phyloP scores from a whole-genome alignment of 2,888 invertebrate species.

The Melanotus villosus region DNA sequence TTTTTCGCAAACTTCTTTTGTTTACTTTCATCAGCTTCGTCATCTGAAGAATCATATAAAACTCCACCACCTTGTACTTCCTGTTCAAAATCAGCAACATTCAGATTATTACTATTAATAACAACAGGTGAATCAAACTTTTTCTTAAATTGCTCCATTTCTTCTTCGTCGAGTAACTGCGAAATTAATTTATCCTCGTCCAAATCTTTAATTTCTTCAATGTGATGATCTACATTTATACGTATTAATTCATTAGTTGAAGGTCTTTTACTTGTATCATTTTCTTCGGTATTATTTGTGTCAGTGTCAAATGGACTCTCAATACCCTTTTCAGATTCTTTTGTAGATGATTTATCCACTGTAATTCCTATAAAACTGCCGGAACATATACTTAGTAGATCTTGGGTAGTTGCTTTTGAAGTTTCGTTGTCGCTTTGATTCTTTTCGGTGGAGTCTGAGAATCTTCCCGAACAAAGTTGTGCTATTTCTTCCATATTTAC shows the following conservation, averaged over 20 bases:
- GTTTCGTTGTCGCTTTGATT: no score
- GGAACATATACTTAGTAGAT: conserved; percentile 63
- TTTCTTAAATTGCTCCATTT: conserved; percentile 61
- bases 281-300: not conserved
- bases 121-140: conserved; percentile 59
- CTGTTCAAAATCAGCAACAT: not conserved
- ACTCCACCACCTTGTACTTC: conserved; percentile 39
- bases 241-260: not conserved
- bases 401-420: conserved; percentile 56
- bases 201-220: conserved; percentile 52
- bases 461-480: conserved; percentile 71
- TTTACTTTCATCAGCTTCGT: conserved; percentile 57
- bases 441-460: conserved; percentile 49
- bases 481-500: conserved; percentile 68
- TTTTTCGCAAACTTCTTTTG: conserved; percentile 43
- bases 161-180: conserved; percentile 62
- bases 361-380: conserved; percentile 59
- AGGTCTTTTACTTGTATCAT: not conserved
- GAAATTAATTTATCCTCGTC: conserved; percentile 62
- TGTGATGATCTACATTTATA: conserved; percentile 6
- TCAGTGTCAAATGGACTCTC: no score
- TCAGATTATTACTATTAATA: conserved; percentile 12
- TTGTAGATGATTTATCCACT: no score
- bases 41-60: conserved; percentile 61
- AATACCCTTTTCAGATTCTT: no score